Percentiles rank a stretch among this genome's conserved stretches.
phyloP scores from a whole-genome alignment of 1,140 invertebrate species.

The Plodia interpunctella region DNA sequence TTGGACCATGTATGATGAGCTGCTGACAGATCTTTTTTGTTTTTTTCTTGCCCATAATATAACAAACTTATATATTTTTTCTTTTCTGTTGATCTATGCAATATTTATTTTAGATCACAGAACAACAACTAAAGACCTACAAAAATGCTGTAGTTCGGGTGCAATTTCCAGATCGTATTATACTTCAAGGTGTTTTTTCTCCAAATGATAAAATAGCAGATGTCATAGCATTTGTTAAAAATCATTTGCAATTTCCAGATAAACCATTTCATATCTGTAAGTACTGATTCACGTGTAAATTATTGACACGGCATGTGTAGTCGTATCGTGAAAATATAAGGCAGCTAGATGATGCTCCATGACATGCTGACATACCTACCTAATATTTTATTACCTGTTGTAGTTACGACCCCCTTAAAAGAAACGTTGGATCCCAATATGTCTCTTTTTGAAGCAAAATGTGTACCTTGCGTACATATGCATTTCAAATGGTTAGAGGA shows the following conservation, averaged over 20 bases:
- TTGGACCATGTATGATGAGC: too few species aligned
- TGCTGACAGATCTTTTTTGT: too few species aligned
- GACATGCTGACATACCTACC: too few species aligned
- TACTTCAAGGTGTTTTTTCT: slow-evolving; percentile 88
- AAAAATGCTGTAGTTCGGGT: slow-evolving; percentile 85
- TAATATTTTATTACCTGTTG: slow-evolving; percentile 45
- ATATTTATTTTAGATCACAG: slow-evolving; percentile 48
- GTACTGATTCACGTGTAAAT: slow-evolving; percentile 55
- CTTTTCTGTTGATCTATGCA: too few species aligned
- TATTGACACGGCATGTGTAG: too few species aligned
- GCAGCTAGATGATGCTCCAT: too few species aligned
- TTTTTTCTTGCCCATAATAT: too few species aligned
- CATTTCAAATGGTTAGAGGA: slow-evolving; percentile 79
- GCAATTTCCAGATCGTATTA: slow-evolving; percentile 87
- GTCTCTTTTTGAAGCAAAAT: slow-evolving; percentile 81
- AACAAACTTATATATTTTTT: too few species aligned
- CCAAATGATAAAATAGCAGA: slow-evolving; percentile 82
- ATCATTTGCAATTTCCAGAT: slow-evolving; percentile 79
- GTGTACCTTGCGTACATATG: slow-evolving; percentile 86
- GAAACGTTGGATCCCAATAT: slow-evolving; percentile 77
- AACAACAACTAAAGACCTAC: slow-evolving; percentile 81
- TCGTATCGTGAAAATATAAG: too few species aligned
- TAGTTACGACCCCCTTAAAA: slow-evolving; percentile 87
- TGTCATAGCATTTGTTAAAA: slow-evolving; percentile 83
- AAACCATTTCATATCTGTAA: slow-evolving; percentile 86